phyloP scores from a whole-genome alignment of 2,888 invertebrate species.

The Alloplasta piceator region DNA sequence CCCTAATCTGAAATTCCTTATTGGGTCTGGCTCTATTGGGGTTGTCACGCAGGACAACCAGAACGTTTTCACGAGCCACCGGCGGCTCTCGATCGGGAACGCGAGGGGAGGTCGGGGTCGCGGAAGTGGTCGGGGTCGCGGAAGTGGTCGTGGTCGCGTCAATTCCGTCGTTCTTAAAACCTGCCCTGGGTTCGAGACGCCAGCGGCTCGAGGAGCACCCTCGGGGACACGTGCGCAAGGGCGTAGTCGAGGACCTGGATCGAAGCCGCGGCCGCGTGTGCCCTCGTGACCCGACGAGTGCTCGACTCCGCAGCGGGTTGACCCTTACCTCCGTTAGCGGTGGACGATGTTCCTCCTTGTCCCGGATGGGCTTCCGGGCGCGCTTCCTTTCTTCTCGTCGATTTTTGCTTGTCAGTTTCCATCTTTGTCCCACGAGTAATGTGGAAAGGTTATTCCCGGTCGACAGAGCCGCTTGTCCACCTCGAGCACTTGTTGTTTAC shows the following conservation, averaged over 20 bases:
- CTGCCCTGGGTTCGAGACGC: not conserved
- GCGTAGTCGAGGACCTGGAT: not conserved
- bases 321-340: not conserved
- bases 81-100: not conserved
- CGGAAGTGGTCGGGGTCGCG: not conserved
- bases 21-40: not conserved
- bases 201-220: not conserved
- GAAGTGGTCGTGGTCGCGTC: not conserved
- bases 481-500: not conserved
- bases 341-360: not conserved
- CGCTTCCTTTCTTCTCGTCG: not conserved
- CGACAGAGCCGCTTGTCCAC: not conserved
- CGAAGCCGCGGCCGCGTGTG: not conserved
- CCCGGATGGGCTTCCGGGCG: not conserved
- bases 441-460: not conserved
- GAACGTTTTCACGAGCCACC: not conserved
- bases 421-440: not conserved
- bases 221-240: not conserved
- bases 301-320: not conserved
- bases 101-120: not conserved
- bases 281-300: not conserved
- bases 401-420: not conserved
- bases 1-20: not conserved
- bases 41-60: not conserved
- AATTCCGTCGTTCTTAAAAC: not conserved